These are phyloP conservation scores for Pachycephala philippinensis DNA, from an alignment of 2,113 vertebrate species.

Conservation along the genomic window DNA sequence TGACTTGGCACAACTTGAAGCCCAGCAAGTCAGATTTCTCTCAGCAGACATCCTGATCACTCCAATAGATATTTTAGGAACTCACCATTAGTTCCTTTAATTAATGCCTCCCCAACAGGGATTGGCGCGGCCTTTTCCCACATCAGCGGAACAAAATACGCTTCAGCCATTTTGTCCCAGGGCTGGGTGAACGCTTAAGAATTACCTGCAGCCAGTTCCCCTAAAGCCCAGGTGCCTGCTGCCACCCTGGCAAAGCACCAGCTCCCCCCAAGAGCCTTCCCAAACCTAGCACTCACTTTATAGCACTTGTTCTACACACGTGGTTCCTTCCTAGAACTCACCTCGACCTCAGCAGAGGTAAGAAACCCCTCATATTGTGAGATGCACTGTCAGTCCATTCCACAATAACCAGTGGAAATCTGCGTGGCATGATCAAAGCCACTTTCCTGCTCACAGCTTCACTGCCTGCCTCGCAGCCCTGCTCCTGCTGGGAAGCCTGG, in stretches of 20 bases:
- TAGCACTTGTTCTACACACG: not conserved
- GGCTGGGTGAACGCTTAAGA: fast-evolving
- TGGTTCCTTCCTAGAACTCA: not conserved
- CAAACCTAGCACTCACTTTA: not conserved
- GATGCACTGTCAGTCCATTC: not conserved
- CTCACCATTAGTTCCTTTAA: slow-evolving; percentile 35
- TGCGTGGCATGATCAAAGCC: fast-evolving
- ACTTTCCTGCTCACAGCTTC: not conserved
- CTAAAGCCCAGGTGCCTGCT: not conserved
- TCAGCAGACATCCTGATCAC: slow-evolving; percentile 53
- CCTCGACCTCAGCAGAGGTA: not conserved
- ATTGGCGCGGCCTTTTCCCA: not conserved
- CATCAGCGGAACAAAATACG: not conserved
- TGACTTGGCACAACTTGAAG: slow-evolving; percentile 58
- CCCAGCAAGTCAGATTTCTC: slow-evolving; percentile 35
- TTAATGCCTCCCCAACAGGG: not conserved
- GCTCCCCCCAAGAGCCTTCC: not conserved
- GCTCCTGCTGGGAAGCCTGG: not conserved
- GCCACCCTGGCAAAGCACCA: not conserved
- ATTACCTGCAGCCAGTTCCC: not conserved
- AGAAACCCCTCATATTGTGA: not conserved
- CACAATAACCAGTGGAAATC: fast-evolving
- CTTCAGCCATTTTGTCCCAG: not conserved
- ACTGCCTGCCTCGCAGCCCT: not conserved
- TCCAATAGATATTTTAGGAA: slow-evolving; percentile 33